Percentiles rank a stretch among this genome's conserved stretches.
Conservation (phyloP, 2,113 vertebrate genomes). For the Gobiocypris rarus region DNA sequence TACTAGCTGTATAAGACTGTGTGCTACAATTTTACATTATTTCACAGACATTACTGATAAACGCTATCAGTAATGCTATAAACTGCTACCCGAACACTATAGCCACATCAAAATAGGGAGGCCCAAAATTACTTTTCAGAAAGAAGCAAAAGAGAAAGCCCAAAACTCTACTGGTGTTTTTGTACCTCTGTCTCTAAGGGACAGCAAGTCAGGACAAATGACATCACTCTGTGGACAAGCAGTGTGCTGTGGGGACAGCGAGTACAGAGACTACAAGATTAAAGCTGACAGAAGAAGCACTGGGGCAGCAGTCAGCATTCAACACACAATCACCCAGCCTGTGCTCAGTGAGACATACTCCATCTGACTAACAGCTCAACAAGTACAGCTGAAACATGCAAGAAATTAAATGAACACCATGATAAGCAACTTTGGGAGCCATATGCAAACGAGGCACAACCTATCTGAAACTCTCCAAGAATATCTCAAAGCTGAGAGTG, state of each 20-base stretch:
- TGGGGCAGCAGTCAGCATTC: constrained; percentile 35
- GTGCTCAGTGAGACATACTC: constrained; percentile 20
- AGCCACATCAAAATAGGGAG: constrained; percentile 11
- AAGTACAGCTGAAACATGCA: constrained; percentile 16
- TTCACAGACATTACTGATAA: no score
- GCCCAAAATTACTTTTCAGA: constrained; percentile 23
- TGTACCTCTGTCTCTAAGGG: constrained; percentile 38
- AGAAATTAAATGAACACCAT: not conserved
- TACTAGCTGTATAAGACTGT: no score
- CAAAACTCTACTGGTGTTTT: constrained; percentile 33
- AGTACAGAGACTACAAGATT: constrained; percentile 32
- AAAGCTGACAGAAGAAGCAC: constrained; percentile 45
- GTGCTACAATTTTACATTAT: no score
- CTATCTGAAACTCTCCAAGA: not conserved
- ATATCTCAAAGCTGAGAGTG: not conserved
- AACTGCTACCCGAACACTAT: no score
- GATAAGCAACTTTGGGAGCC: not conserved
- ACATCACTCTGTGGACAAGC: constrained; percentile 33
- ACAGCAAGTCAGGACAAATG: constrained; percentile 49
- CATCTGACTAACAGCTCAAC: constrained; percentile 43
- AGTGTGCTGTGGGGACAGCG: constrained; percentile 29
- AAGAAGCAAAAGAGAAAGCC: not conserved
- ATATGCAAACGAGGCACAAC: not conserved
- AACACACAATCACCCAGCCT: constrained; percentile 6
- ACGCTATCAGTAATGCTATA: no score